Conservation (phyloP, 2,888 invertebrate genomes). For the Sphaerophoria rueppellii region DNA sequence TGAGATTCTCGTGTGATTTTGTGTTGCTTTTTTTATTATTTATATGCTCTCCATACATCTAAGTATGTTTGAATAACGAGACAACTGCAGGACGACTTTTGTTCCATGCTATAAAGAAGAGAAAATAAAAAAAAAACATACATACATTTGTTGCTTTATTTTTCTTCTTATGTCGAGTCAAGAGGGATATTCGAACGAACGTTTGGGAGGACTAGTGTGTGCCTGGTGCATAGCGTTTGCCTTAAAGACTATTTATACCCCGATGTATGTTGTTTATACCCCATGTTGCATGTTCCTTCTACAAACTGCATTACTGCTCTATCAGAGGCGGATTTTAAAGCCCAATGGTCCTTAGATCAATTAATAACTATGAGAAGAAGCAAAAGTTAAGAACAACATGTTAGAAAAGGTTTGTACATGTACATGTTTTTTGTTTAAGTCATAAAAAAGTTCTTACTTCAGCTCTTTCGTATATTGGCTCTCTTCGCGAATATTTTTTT, state of each 20-base stretch:
- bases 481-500: no score
- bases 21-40: constrained; percentile 35
- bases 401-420: no score
- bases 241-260: constrained; percentile 66
- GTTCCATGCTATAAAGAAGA: constrained; percentile 56
- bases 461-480: no score
- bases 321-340: not conserved
- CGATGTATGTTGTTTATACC: constrained; percentile 57
- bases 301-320: constrained; percentile 8
- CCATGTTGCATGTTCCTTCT: constrained; percentile 27
- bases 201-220: constrained; percentile 11
- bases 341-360: not conserved
- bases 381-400: no score
- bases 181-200: constrained; percentile 24
- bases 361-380: not conserved
- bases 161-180: constrained; percentile 46
- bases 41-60: constrained; percentile 69
- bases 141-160: constrained; percentile 29
- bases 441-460: no score
- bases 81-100: constrained; percentile 72
- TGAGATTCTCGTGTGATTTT: constrained; percentile 37
- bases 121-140: constrained; percentile 31
- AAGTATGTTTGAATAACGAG: constrained; percentile 70
- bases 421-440: no score
- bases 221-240: constrained; percentile 59